These are phyloP conservation scores for Phrixothrix hirtus DNA, from an alignment of 2,888 invertebrate species.

Conservation along the genomic window DNA sequence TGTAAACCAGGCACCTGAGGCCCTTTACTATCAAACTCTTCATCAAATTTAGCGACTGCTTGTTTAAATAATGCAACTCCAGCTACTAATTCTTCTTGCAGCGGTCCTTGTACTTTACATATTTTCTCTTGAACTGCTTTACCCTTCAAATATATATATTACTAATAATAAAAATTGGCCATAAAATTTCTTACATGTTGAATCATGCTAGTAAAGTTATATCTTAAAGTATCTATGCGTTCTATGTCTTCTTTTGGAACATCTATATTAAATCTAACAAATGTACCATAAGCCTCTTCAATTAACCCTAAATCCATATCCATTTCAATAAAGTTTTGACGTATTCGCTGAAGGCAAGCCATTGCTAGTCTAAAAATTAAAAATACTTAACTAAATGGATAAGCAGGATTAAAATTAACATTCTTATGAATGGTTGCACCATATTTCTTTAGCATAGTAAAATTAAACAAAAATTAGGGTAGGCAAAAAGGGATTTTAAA, in stretches of 20 bases:
- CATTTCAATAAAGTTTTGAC: slow-evolving; percentile 78
- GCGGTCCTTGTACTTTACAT: slow-evolving; percentile 74
- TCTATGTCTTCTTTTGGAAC: slow-evolving; percentile 79
- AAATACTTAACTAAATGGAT: too few relatives aligned
- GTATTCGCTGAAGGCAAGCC: slow-evolving; percentile 73
- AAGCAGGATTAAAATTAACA: too few relatives aligned
- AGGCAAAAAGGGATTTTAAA: too few relatives aligned
- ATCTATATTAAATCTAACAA: slow-evolving; percentile 67
- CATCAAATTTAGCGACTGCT: slow-evolving; percentile 71
- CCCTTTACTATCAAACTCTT: slow-evolving; percentile 74
- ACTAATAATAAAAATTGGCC: background rate
- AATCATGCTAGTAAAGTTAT: slow-evolving; percentile 77
- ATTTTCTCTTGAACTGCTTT: slow-evolving; percentile 58
- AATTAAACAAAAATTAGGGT: too few relatives aligned
- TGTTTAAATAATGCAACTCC: slow-evolving; percentile 69
- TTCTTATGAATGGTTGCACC: too few relatives aligned
- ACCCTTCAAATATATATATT: background rate
- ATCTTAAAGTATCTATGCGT: slow-evolving; percentile 75
- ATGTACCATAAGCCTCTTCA: slow-evolving; percentile 78
- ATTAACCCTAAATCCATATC: slow-evolving; percentile 76
- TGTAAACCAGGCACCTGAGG: slow-evolving; percentile 84
- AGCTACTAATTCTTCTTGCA: slow-evolving; percentile 71
- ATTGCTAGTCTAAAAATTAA: slow-evolving; percentile 67
- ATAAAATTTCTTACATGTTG: slow-evolving; percentile 62
- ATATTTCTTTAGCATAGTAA: too few relatives aligned